Evolutionary conservation across 2,113 vertebrate genomes (phyloP).

Genomic region (Periophthalmus modestus): DNA sequence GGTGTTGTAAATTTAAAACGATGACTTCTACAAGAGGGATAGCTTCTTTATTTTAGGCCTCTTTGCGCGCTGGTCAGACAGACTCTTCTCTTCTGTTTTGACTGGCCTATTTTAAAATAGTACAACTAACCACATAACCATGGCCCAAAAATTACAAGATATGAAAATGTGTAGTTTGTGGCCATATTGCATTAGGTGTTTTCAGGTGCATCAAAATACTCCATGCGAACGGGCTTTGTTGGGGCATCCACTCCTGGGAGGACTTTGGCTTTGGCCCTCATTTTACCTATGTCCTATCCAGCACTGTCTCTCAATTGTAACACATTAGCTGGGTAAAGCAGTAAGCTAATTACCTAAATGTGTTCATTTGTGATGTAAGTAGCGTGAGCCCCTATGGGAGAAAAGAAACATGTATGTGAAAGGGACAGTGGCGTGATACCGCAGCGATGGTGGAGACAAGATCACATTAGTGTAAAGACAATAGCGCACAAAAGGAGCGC

Average conservation of each 20-base stretch:
- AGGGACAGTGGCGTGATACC: slow-evolving; percentile 66
- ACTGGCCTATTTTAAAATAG: slow-evolving; percentile 15
- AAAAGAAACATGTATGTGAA: slow-evolving; percentile 71
- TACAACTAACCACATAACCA: slow-evolving; percentile 40
- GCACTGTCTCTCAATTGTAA: slow-evolving; percentile 70
- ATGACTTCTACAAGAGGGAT: background rate
- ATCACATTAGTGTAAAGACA: slow-evolving; percentile 72
- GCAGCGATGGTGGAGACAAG: slow-evolving; percentile 71
- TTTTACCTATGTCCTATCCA: slow-evolving; percentile 69
- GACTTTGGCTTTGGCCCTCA: slow-evolving; percentile 69
- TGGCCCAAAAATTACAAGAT: slow-evolving; percentile 58
- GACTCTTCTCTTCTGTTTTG: background rate
- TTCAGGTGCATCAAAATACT: slow-evolving; percentile 63
- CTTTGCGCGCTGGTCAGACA: background rate
- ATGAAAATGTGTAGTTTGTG: slow-evolving; percentile 59
- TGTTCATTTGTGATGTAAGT: slow-evolving; percentile 80
- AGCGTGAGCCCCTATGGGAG: slow-evolving; percentile 68
- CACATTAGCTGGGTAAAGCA: slow-evolving; percentile 77
- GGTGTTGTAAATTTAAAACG: background rate
- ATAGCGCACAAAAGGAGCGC: slow-evolving; percentile 55
- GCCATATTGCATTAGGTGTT: slow-evolving; percentile 50
- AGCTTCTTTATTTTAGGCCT: background rate
- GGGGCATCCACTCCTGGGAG: slow-evolving; percentile 60
- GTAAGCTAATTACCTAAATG: slow-evolving; percentile 76
- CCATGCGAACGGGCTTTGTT: slow-evolving; percentile 67